Evolutionary conservation across 2,797 vertebrate species (phyloP).

Genomic region (Spinus olivaceus): DNA sequence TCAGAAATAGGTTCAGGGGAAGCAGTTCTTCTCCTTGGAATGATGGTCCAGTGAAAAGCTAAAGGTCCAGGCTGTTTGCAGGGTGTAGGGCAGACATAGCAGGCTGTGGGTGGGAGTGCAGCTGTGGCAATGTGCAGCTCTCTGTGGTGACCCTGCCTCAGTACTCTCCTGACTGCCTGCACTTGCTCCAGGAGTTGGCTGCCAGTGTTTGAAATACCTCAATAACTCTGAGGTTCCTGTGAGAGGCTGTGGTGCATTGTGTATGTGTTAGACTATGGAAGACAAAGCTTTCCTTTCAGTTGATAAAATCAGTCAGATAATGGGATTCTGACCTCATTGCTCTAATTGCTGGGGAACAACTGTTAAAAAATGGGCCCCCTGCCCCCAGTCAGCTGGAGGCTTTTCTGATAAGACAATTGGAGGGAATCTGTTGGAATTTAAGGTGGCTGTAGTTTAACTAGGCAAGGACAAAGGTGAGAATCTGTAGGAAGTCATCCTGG

Average conservation of each 20-base stretch:
- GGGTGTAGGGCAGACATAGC: fast-evolving
- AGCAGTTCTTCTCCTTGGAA: neutral
- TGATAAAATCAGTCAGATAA: neutral
- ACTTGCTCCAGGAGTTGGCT: neutral
- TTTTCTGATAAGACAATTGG: neutral
- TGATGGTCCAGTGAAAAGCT: neutral
- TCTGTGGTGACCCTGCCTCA: fast-evolving
- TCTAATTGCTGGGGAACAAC: neutral
- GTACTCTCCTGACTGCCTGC: neutral
- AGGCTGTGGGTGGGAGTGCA: neutral
- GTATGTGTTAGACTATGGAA: neutral
- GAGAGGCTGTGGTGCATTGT: neutral
- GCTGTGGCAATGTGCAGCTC: neutral
- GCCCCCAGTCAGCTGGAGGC: neutral
- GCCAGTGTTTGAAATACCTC: neutral
- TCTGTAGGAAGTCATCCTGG: neutral
- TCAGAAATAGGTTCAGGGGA: neutral
- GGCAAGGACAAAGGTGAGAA: neutral
- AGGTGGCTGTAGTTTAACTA: neutral
- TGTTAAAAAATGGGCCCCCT: neutral
- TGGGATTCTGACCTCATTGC: neutral
- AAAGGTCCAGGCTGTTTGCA: fast-evolving
- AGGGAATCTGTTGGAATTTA: neutral
- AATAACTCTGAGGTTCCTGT: neutral
- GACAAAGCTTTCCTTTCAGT: neutral